These are phyloP conservation scores for Graphium colonna DNA, from an alignment of 2,888 invertebrate species.

Conservation along the genomic window DNA sequence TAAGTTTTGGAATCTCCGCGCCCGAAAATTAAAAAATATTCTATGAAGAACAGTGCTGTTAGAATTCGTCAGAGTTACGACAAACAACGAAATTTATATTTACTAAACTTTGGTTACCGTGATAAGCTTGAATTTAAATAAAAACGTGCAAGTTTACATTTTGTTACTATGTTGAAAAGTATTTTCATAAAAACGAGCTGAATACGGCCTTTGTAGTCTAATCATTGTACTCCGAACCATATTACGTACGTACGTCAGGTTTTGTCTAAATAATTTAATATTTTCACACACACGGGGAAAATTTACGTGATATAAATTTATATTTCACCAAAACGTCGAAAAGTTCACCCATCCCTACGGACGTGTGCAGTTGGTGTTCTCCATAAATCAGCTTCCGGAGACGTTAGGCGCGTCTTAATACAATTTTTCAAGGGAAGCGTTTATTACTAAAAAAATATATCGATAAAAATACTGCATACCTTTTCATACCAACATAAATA, in stretches of 20 bases:
- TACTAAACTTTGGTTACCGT: too few relatives aligned
- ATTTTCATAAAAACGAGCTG: too few relatives aligned
- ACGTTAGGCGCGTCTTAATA: slow-evolving; percentile 67
- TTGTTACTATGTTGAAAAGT: too few relatives aligned
- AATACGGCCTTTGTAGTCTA: too few relatives aligned
- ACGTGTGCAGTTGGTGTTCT: slow-evolving; percentile 52
- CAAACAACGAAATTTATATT: too few relatives aligned
- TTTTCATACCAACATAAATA: too few relatives aligned
- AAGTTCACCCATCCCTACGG: slow-evolving; percentile 27
- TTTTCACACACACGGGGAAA: background rate
- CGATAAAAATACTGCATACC: slow-evolving; percentile 29
- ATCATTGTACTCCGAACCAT: background rate
- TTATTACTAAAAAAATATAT: slow-evolving; percentile 32
- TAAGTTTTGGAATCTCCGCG: too few relatives aligned
- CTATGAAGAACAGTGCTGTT: too few relatives aligned
- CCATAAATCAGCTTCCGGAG: slow-evolving; percentile 65
- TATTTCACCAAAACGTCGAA: slow-evolving; percentile 1
- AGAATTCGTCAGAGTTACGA: too few relatives aligned
- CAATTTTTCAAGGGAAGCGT: slow-evolving; percentile 64
- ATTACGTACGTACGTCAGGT: background rate
- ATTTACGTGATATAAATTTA: background rate
- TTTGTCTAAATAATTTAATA: background rate
- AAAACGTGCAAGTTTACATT: too few relatives aligned
- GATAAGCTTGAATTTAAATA: too few relatives aligned
- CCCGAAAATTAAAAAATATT: too few relatives aligned